Percentiles rank a stretch among this genome's conserved stretches.
phyloP scores from a whole-genome alignment of 1,140 invertebrate species.

The Leptinotarsa defecta region DNA sequence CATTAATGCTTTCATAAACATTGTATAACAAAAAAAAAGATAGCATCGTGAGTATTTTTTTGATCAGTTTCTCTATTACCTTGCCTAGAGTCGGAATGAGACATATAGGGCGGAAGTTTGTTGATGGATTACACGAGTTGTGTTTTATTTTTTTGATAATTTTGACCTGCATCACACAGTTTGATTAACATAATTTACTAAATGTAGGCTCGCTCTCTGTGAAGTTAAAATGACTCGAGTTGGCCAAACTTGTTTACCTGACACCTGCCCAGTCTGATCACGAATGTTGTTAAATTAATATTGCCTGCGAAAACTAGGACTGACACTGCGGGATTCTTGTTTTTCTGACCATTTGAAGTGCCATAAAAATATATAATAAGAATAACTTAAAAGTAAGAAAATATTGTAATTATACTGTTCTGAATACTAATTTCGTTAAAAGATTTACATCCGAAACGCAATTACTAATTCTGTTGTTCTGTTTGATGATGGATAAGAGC shows the following conservation, averaged over 20 bases:
- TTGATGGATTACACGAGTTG: too few species aligned
- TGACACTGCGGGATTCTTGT: constrained; percentile 48
- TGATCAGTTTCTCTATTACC: too few species aligned
- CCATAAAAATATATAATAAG: constrained; percentile 50
- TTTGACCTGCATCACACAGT: too few species aligned
- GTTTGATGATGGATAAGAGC: background rate
- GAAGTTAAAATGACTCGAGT: constrained; percentile 31
- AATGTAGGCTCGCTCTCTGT: constrained; percentile 9
- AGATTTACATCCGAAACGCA: background rate
- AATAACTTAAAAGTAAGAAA: constrained; percentile 44
- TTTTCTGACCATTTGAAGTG: constrained; percentile 51
- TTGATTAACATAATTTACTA: too few species aligned
- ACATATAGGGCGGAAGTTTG: too few species aligned
- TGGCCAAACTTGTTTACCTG: constrained; percentile 43
- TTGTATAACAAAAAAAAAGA: too few species aligned
- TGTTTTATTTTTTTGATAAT: too few species aligned
- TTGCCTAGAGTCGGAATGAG: too few species aligned
- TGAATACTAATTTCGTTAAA: background rate
- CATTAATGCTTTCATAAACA: too few species aligned
- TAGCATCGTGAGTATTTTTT: too few species aligned
- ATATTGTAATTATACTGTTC: constrained; percentile 47
- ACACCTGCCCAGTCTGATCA: constrained; percentile 50
- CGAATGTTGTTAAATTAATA: constrained; percentile 45
- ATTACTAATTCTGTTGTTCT: background rate
- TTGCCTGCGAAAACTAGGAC: constrained; percentile 41